These are phyloP conservation scores for Ridgeia piscesae DNA, from an alignment of 1,140 invertebrate species.

Conservation along the genomic window DNA sequence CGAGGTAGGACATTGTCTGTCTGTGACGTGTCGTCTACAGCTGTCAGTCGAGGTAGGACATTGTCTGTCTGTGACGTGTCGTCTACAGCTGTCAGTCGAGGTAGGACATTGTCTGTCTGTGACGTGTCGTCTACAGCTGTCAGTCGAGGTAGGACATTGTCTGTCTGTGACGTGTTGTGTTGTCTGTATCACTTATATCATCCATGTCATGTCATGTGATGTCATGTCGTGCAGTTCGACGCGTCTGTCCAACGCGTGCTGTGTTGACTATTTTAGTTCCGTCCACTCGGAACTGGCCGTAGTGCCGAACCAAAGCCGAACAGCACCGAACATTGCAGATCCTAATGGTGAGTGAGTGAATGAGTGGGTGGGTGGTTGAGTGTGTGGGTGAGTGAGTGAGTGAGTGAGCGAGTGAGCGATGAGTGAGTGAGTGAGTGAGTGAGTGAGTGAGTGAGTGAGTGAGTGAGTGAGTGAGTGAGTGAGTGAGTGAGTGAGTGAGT, in stretches of 20 bases:
- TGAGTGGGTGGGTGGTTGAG: background rate
- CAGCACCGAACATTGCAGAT: slow-evolving; percentile 1
- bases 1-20: background rate
- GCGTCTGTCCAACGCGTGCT: background rate
- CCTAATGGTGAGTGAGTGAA: slow-evolving; percentile 14
- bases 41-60: background rate
- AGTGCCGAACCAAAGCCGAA: background rate
- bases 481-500: background rate
- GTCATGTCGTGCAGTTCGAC: background rate
- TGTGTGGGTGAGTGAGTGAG: background rate
- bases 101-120: background rate
- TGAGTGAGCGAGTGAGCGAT: background rate
- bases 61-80: background rate
- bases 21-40: background rate
- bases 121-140: no score
- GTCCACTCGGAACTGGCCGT: slow-evolving; percentile 18
- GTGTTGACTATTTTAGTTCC: slow-evolving; percentile 9
- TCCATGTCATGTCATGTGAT: background rate
- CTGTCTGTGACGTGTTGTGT: background rate
- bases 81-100: background rate
- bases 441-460: background rate
- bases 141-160: background rate
- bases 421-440: no score
- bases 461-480: background rate
- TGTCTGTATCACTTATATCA: background rate